A percentile compares a stretch with the other conserved stretches of the same genome.
These are phyloP conservation scores for Caenorhabditis brenneri DNA, from an alignment of 1,140 invertebrate species.

Conservation along the genomic window DNA sequence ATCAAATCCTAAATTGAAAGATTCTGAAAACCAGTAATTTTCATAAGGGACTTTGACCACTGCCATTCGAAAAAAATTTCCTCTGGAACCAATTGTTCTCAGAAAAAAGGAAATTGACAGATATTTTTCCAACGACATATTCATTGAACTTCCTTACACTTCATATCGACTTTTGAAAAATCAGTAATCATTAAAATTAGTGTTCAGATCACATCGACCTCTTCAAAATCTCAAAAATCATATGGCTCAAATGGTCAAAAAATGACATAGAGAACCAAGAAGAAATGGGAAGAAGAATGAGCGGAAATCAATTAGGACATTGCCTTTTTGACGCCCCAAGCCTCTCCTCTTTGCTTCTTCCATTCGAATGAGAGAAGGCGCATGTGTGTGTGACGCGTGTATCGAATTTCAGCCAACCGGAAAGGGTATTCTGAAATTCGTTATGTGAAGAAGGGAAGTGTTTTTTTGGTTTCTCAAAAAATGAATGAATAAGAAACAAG, in stretches of 20 bases:
- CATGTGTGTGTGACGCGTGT: constrained; percentile 7
- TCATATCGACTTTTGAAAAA: too few relatives aligned
- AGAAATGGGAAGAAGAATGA: not conserved
- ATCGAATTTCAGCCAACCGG: constrained; percentile 36
- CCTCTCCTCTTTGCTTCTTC: constrained; percentile 21
- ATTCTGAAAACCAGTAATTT: too few relatives aligned
- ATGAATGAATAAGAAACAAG: not conserved
- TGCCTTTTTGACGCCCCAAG: constrained; percentile 12
- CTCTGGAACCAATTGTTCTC: too few relatives aligned
- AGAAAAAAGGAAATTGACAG: too few relatives aligned
- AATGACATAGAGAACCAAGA: not conserved
- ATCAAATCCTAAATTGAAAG: too few relatives aligned
- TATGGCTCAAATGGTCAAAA: not conserved
- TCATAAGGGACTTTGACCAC: too few relatives aligned
- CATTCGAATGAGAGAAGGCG: not conserved
- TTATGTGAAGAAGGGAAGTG: not conserved
- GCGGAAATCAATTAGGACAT: constrained; percentile 40
- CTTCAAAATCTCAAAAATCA: not conserved
- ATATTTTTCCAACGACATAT: too few relatives aligned
- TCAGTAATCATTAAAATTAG: too few relatives aligned
- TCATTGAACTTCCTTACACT: too few relatives aligned
- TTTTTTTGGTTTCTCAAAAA: constrained; percentile 27
- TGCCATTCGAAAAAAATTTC: too few relatives aligned
- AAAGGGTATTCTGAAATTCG: constrained; percentile 36
- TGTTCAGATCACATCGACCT: too few relatives aligned